Base-by-base conservation (phyloP, 2,797 vertebrate genomes). In the Cygnus olor region DNA sequence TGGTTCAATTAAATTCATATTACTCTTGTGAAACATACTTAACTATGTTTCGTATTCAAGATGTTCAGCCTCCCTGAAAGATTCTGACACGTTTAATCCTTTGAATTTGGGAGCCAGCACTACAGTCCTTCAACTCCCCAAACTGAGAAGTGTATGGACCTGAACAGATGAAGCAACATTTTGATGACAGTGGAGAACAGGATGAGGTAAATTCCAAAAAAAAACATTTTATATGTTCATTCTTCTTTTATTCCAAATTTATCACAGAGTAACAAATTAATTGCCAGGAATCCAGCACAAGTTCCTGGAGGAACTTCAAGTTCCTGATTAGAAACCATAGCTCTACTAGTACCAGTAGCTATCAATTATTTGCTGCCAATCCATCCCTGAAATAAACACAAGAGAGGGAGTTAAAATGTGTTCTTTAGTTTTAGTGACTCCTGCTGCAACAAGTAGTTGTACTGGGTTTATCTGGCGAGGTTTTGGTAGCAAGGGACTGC, bases 271-370 rank as follows among this genome's bases (percentile, higher is more conserved):
- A 89, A 57, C 24, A 66, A 82, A 70, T 74, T 44, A 27, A 57
- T 54, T 88, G 89, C 36, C 92, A 74, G 40, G 20, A 88, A 83
- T 56, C 10, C n/a, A 90, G 76, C 19, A 85, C 36, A 91, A 90
- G 53, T 70, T 93, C 60, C 34, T 83, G 92, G 90, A 94, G 87
- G 56, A 85, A 86, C 84, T 92, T 96, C 94, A 94, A 89, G 70
- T 93, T 93, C 83, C 72, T 81, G 63, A 88, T 85, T 88, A 81
- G 72, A 72, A 95, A n/a, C 25, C 90, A 49, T 63, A 71, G 70
- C 36, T 94, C 65, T 85, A 32, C 34, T 83, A 79, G 71, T 80
- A 81, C 12, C 40, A 66, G 30, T 66, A 83, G 38, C 51, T 86
- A 34, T 74, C 49, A 63, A 69, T 83, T 83, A 51, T 69, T 73